Conservation (phyloP, 53 echinoderm and acorn worm genomes). For the Hippasteria phrygiana region DNA sequence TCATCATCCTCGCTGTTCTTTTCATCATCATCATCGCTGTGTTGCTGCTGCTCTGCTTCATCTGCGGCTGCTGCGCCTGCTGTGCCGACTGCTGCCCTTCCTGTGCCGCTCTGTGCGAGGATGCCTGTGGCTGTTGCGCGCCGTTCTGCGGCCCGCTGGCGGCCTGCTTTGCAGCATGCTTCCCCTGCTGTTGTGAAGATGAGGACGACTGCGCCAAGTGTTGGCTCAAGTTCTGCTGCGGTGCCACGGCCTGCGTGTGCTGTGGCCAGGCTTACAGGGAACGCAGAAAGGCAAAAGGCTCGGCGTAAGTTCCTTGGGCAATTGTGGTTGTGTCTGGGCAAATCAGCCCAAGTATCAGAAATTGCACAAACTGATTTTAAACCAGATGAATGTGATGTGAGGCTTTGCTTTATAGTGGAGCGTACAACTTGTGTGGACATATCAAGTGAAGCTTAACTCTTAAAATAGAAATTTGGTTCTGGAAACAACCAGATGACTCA, state of each 20-base stretch:
- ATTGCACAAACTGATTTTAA: too few relatives aligned
- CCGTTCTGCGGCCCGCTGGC: slow-evolving; percentile 78
- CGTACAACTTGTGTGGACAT: too few relatives aligned
- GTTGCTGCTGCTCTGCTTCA: slow-evolving; percentile 88
- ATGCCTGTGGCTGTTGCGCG: slow-evolving; percentile 71
- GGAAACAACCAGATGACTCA: too few relatives aligned
- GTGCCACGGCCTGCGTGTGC: slow-evolving; percentile 83
- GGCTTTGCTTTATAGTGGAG: too few relatives aligned
- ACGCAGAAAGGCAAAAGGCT: slow-evolving; percentile 61
- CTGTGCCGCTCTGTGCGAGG: slow-evolving; percentile 75
- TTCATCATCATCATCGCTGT: slow-evolving; percentile 87
- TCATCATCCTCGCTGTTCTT: slow-evolving; percentile 78
- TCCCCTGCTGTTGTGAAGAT: slow-evolving; percentile 92
- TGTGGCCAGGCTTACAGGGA: slow-evolving; percentile 80
- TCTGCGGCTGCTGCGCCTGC: slow-evolving; percentile 92
- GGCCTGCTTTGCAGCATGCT: slow-evolving; percentile 75
- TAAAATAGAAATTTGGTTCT: too few relatives aligned
- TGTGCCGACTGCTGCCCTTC: slow-evolving; percentile 84
- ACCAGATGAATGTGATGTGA: too few relatives aligned
- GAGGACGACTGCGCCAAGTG: slow-evolving; percentile 89
- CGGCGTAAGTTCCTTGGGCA: slow-evolving; percentile 57
- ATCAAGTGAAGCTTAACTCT: too few relatives aligned
- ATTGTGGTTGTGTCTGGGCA: too few relatives aligned
- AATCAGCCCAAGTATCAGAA: too few relatives aligned
- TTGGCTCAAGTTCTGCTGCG: slow-evolving; percentile 75